Evolutionary conservation across 2,888 invertebrate species (phyloP).

Genomic region (Boloria euphrosyne): DNA sequence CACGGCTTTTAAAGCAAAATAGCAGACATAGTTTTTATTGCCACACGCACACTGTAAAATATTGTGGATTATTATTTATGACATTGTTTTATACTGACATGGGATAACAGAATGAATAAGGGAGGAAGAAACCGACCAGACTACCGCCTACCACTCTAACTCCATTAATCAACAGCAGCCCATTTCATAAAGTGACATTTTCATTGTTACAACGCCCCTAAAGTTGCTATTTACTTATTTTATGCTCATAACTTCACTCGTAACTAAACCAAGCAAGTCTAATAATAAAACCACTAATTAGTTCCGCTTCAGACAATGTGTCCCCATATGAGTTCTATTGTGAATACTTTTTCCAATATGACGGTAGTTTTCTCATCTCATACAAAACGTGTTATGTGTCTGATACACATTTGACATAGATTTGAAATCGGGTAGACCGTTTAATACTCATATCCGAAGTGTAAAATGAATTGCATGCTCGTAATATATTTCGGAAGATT

Average conservation of each 20-base stretch:
- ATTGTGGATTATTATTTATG: conserved; percentile 51
- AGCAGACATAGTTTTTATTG: conserved; percentile 8
- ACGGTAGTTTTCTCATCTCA: conserved; percentile 35
- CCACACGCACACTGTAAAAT: conserved; percentile 14
- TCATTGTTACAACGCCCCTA: conserved; percentile 72
- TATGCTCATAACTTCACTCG: conserved; percentile 60
- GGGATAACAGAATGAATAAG: conserved; percentile 61
- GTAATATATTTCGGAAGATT: conserved; percentile 13
- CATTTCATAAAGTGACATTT: conserved; percentile 80
- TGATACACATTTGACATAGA: conserved; percentile 28
- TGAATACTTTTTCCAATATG: conserved; percentile 36
- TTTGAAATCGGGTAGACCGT: conserved; percentile 29
- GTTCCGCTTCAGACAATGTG: conserved; percentile 40
- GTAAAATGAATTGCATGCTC: conserved; percentile 23
- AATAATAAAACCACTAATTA: conserved; percentile 58
- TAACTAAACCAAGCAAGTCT: conserved; percentile 56
- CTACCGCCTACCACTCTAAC: conserved; percentile 57
- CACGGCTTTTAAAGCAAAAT: conserved; percentile 13
- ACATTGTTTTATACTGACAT: conserved; percentile 47
- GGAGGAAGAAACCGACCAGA: conserved; percentile 62
- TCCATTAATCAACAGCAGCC: conserved; percentile 75
- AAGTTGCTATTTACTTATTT: conserved; percentile 72
- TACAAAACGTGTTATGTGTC: conserved; percentile 34
- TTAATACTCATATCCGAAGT: conserved; percentile 27
- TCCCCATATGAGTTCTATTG: conserved; percentile 40